phyloP scores from a whole-genome alignment of 2,888 invertebrate genomes.

The Exocentrus adspersus region DNA sequence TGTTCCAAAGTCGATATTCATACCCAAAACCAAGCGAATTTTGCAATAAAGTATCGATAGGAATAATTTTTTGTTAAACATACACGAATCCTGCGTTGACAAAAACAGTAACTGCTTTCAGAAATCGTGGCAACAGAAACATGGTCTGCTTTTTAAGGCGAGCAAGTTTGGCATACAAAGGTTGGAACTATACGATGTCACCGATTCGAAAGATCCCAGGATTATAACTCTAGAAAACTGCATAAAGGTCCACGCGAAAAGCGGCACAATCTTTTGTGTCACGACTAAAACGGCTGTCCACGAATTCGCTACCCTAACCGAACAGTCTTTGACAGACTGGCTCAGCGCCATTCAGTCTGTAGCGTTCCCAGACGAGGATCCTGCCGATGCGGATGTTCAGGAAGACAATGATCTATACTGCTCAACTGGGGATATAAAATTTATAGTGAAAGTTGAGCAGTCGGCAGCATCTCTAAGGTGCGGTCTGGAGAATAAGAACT shows the following conservation, averaged over 20 bases:
- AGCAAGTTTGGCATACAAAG: conserved; percentile 88
- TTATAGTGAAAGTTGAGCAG: conserved; percentile 77
- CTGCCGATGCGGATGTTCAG: conserved; percentile 71
- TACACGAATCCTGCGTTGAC: too few relatives aligned
- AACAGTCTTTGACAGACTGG: conserved; percentile 81
- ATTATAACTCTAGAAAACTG: conserved; percentile 89
- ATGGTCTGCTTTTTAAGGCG: conserved; percentile 80
- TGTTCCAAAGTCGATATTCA: too few relatives aligned
- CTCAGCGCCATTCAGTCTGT: conserved; percentile 81
- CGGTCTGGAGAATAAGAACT: conserved; percentile 73
- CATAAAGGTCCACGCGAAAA: conserved; percentile 79
- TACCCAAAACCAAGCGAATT: too few relatives aligned
- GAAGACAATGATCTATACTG: conserved; percentile 91
- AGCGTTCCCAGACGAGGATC: conserved; percentile 77
- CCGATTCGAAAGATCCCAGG: conserved; percentile 58
- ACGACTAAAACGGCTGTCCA: conserved; percentile 76
- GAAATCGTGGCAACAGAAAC: conserved; percentile 88
- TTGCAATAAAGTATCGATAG: conserved; percentile 8
- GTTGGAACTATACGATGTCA: conserved; percentile 86
- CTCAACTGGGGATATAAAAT: conserved; percentile 84
- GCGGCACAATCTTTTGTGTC: conserved; percentile 72
- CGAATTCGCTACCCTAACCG: conserved; percentile 74
- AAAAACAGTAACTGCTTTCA: conserved; percentile 62
- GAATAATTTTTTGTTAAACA: too few relatives aligned
- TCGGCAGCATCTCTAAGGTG: conserved; percentile 84